Evolutionary conservation across 2,797 vertebrate species (phyloP).

Genomic region (Coreius guichenoti): DNA sequence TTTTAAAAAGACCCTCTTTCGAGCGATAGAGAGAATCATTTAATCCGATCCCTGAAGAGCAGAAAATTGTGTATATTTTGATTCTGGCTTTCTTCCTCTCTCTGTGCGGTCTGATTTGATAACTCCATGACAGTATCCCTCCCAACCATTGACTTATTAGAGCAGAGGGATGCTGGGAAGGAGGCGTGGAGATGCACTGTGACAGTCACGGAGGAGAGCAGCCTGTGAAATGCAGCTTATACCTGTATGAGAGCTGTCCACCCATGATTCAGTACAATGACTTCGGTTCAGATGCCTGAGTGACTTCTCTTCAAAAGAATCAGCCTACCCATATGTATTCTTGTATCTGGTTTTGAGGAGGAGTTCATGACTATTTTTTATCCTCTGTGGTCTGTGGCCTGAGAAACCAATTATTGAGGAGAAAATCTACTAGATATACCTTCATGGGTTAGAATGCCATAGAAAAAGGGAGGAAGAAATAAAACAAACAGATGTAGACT

Average conservation of each 20-base stretch:
- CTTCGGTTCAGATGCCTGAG: conserved; percentile 23
- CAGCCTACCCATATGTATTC: conserved; percentile 21
- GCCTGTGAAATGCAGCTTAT: conserved; percentile 16
- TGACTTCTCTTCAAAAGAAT: conserved; percentile 10
- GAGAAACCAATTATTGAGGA: conserved; percentile 33
- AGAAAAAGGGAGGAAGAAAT: conserved; percentile 6
- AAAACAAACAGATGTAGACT: not conserved
- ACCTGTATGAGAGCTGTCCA: conserved; percentile 33
- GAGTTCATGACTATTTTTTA: conserved; percentile 31
- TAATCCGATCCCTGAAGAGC: conserved; percentile 57
- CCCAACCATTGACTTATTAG: conserved; percentile 55
- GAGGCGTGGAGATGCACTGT: conserved; percentile 17
- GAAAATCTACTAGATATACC: conserved; percentile 20
- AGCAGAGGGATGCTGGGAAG: conserved; percentile 34
- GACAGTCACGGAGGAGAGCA: conserved; percentile 45
- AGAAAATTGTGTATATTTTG: conserved; percentile 56
- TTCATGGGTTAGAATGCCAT: not conserved
- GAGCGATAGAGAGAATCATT: conserved; percentile 63
- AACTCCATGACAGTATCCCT: conserved; percentile 47
- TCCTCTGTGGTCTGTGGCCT: conserved; percentile 10
- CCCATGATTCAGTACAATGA: conserved; percentile 23
- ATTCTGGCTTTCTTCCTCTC: conserved; percentile 41
- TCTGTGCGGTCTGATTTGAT: conserved; percentile 41
- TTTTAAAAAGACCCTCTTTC: conserved; percentile 65
- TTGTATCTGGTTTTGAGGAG: conserved; percentile 28